phyloP scores from a whole-genome alignment of 2,888 invertebrate genomes.

The Marronus borbonicus region DNA sequence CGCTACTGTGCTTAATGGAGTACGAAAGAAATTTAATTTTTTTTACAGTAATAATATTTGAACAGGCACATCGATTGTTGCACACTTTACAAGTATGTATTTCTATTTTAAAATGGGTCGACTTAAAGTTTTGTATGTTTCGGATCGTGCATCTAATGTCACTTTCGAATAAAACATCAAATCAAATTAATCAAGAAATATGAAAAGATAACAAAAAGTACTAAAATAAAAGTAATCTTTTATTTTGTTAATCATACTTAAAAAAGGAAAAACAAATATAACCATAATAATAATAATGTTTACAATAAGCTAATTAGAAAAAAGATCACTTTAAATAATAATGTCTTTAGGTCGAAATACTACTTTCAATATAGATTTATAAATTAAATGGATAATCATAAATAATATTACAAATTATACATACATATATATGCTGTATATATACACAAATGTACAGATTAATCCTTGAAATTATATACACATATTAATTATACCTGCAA shows the following conservation, averaged over 20 bases:
- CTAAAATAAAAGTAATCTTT: slow-evolving; percentile 33
- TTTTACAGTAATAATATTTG: slow-evolving; percentile 52
- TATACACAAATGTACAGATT: slow-evolving; percentile 41
- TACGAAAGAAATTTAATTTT: slow-evolving; percentile 42
- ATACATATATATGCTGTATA: slow-evolving; percentile 27
- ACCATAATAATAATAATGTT: slow-evolving; percentile 7
- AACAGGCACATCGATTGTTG: slow-evolving; percentile 61
- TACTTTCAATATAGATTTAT: slow-evolving; percentile 36
- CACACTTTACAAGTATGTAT: slow-evolving; percentile 50
- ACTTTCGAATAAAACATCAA: background rate
- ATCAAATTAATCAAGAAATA: background rate
- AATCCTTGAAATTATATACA: slow-evolving; percentile 38
- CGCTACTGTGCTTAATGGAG: slow-evolving; percentile 38
- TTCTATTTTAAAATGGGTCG: slow-evolving; percentile 30
- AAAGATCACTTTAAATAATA: slow-evolving; percentile 30
- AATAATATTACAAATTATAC: slow-evolving; percentile 41
- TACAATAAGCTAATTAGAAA: slow-evolving; percentile 15
- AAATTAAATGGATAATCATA: slow-evolving; percentile 40
- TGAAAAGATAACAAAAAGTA: slow-evolving; percentile 23
- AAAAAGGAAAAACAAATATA: slow-evolving; percentile 9
- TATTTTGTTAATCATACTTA: slow-evolving; percentile 19
- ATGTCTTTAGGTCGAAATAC: slow-evolving; percentile 47
- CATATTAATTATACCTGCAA: slow-evolving; percentile 20
- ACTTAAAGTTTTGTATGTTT: slow-evolving; percentile 48
- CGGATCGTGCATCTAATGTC: background rate